Conservation (phyloP, 2,113 vertebrate species). For the Cavia porcellus region DNA sequence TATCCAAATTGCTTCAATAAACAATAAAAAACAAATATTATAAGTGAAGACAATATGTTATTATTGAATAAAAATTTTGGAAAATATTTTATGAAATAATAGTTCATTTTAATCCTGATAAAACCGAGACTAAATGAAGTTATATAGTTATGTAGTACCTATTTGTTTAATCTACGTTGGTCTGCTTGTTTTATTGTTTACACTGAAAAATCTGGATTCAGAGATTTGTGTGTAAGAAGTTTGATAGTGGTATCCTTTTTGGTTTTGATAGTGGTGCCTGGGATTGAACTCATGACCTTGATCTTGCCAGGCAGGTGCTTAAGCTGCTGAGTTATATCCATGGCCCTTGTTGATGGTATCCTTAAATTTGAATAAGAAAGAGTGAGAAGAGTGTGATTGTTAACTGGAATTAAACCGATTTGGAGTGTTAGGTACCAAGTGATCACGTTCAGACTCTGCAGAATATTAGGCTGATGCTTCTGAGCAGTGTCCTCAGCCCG, state of each 20-base stretch:
- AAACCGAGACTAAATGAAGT: background rate
- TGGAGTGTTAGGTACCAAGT: no score
- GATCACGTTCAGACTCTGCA: background rate
- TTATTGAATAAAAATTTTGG: background rate
- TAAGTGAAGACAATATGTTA: background rate
- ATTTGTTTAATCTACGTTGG: background rate
- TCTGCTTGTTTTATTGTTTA: background rate
- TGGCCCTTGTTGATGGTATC: background rate
- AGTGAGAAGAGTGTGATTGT: background rate
- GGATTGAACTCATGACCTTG: no score
- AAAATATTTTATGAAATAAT: background rate
- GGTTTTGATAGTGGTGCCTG: no score
- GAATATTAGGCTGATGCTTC: no score
- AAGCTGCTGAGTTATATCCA: no score
- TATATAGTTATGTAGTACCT: background rate
- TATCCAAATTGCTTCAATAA: background rate
- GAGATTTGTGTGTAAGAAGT: background rate
- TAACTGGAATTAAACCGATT: background rate
- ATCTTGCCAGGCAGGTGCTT: no score
- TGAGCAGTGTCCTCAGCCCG: background rate
- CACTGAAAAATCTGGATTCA: background rate
- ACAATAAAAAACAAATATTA: background rate
- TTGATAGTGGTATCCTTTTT: background rate
- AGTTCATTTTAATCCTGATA: background rate
- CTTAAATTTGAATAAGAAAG: background rate